These are phyloP conservation scores for Physocephala rufipes DNA, from an alignment of 2,888 invertebrate species.

Conservation along the genomic window DNA sequence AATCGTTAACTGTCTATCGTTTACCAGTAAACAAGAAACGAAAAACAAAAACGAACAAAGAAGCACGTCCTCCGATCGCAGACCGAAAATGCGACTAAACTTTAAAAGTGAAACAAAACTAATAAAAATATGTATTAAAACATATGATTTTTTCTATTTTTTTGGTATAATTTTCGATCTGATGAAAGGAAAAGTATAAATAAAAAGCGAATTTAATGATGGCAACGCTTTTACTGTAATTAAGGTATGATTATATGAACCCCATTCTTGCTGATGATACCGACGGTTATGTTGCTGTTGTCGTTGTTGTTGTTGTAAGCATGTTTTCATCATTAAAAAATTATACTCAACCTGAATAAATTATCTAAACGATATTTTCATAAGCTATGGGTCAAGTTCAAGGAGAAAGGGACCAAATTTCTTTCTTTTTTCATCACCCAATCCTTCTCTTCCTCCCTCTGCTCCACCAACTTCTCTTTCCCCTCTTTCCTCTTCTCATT, in stretches of 20 bases:
- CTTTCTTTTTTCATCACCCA: neutral
- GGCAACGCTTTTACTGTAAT: constrained; percentile 3
- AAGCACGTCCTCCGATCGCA: too few relatives aligned
- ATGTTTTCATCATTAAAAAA: constrained; percentile 9
- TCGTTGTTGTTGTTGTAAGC: neutral
- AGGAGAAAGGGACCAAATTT: too few relatives aligned
- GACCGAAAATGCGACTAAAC: too few relatives aligned
- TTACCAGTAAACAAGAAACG: too few relatives aligned
- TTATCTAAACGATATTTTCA: constrained; percentile 34
- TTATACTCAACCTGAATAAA: neutral
- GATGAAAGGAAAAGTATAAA: neutral
- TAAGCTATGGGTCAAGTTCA: constrained; percentile 37
- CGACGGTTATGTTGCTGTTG: neutral
- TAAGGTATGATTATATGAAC: neutral
- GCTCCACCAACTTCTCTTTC: neutral
- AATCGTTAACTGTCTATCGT: too few relatives aligned
- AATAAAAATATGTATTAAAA: constrained; percentile 3
- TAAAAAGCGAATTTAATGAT: neutral
- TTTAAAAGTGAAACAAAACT: too few relatives aligned
- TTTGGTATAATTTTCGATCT: constrained; percentile 9
- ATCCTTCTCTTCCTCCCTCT: neutral
- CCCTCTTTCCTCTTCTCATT: too few relatives aligned
- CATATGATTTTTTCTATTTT: constrained; percentile 23
- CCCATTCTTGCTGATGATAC: neutral
- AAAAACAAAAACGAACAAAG: too few relatives aligned